Evolutionary conservation across 1,140 invertebrate genomes (phyloP).

Genomic region (Zaprionus ghesquierei): DNA sequence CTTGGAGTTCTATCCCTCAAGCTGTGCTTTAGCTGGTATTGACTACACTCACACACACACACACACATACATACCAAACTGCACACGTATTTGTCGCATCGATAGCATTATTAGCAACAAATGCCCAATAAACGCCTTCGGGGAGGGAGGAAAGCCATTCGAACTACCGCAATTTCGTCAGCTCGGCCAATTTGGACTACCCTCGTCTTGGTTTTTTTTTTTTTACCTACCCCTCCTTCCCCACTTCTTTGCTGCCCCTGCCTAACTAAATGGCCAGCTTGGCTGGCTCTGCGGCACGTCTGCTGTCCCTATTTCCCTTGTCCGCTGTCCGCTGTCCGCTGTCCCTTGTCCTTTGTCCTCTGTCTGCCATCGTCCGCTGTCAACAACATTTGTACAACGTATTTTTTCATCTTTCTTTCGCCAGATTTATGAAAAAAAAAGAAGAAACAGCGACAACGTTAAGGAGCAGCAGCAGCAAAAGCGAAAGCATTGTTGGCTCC

Average conservation of each 20-base stretch:
- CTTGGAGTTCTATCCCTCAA: background rate
- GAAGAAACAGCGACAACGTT: constrained; percentile 13
- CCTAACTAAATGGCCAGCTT: constrained; percentile 51
- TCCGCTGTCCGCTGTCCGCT: background rate
- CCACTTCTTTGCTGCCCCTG: background rate
- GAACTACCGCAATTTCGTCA: constrained; percentile 56
- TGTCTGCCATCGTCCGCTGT: constrained; percentile 63
- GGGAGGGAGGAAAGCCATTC: constrained; percentile 4
- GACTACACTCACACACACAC: no score
- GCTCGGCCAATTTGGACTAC: constrained; percentile 67
- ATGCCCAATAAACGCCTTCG: constrained; percentile 53
- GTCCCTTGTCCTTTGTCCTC: constrained; percentile 18
- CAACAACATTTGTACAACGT: constrained; percentile 74
- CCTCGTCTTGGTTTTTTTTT: constrained; percentile 54
- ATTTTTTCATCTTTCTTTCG: constrained; percentile 44
- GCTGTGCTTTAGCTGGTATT: background rate
- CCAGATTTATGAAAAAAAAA: constrained; percentile 63
- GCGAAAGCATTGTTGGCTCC: constrained; percentile 53
- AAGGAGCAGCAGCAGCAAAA: constrained; percentile 14
- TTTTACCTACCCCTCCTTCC: background rate
- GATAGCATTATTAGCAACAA: constrained; percentile 78
- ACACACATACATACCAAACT: background rate
- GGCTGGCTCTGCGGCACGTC: background rate
- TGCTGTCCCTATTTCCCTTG: background rate
- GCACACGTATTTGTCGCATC: constrained; percentile 49